A percentile compares a stretch with the other conserved stretches of the same genome.
These are phyloP conservation scores for Rhorus exstirpatorius DNA, from an alignment of 2,888 invertebrate species.

Conservation along the genomic window DNA sequence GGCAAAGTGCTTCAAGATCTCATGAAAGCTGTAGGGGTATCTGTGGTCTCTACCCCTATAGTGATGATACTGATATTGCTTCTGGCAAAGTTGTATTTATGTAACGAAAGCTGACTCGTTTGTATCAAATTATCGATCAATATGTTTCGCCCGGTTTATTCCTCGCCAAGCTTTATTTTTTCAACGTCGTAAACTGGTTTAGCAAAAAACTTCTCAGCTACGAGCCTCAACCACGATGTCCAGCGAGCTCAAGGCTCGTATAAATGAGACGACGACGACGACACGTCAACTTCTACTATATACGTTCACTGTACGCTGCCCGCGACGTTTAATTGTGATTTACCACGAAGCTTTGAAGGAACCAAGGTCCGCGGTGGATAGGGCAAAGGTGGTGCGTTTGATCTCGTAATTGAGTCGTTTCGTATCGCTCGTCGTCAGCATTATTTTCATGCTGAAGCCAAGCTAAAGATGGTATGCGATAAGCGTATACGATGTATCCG, in stretches of 20 bases:
- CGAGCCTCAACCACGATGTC: slow-evolving; percentile 70
- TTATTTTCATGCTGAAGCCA: slow-evolving; percentile 67
- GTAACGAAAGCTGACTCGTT: slow-evolving; percentile 4
- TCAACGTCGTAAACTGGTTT: slow-evolving; percentile 81
- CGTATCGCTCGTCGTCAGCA: slow-evolving; percentile 64
- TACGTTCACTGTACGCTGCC: slow-evolving; percentile 28
- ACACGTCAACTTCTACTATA: slow-evolving; percentile 53
- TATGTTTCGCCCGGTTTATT: slow-evolving; percentile 31
- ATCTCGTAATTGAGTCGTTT: slow-evolving; percentile 81
- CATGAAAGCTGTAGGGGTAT: not conserved
- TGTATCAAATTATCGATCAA: slow-evolving; percentile 23
- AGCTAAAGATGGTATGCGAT: slow-evolving; percentile 64
- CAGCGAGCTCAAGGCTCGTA: slow-evolving; percentile 53
- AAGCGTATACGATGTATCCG: slow-evolving; percentile 21
- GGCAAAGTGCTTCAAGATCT: not conserved
- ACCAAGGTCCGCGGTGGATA: slow-evolving; percentile 30
- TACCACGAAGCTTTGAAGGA: slow-evolving; percentile 75
- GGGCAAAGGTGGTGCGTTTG: slow-evolving; percentile 74
- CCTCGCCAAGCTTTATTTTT: slow-evolving; percentile 5
- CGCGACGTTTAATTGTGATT: slow-evolving; percentile 80
- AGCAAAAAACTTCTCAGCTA: slow-evolving; percentile 83
- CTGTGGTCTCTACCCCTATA: not conserved
- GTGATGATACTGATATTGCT: not conserved
- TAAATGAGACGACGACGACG: slow-evolving; percentile 58
- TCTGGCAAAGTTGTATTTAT: not conserved